Conservation (phyloP, 2,113 vertebrate species). For the Picathartes gymnocephalus region DNA sequence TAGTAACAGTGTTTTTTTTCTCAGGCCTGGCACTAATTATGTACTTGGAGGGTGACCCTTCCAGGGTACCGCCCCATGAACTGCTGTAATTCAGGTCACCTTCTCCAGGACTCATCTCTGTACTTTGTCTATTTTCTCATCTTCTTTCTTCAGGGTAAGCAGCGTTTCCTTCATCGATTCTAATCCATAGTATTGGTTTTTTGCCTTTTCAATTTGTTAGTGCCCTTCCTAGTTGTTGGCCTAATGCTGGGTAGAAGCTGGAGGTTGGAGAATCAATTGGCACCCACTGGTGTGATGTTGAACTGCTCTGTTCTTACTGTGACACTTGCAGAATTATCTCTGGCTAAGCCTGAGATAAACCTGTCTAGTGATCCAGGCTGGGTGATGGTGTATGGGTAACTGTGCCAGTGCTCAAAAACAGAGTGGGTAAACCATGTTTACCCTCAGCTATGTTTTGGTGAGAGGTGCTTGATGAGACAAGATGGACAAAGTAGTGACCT, state of each 20-base stretch:
- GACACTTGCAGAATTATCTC: not conserved
- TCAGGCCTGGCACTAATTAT: constrained; percentile 69
- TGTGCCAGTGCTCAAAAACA: not conserved
- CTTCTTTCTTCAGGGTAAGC: constrained; percentile 73
- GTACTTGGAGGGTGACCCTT: constrained; percentile 63
- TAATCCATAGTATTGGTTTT: constrained; percentile 26
- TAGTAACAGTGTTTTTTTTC: constrained; percentile 72
- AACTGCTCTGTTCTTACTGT: not conserved
- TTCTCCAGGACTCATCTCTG: constrained; percentile 69
- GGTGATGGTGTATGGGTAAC: not conserved
- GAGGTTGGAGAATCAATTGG: not conserved
- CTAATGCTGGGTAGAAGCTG: not conserved
- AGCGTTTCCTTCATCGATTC: constrained; percentile 60
- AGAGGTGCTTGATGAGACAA: not conserved
- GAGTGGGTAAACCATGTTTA: not conserved
- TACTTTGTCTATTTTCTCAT: constrained; percentile 71
- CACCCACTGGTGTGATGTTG: not conserved
- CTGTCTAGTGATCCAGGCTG: not conserved
- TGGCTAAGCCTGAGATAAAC: not conserved
- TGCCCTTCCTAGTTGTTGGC: not conserved
- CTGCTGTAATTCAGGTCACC: constrained; percentile 71
- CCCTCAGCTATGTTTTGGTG: not conserved
- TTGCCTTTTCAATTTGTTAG: constrained; percentile 33
- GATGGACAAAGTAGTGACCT: not conserved
- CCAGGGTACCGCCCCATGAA: constrained; percentile 60